phyloP scores from a whole-genome alignment of 2,888 invertebrate species.

The Scaptomyza polygonia region DNA sequence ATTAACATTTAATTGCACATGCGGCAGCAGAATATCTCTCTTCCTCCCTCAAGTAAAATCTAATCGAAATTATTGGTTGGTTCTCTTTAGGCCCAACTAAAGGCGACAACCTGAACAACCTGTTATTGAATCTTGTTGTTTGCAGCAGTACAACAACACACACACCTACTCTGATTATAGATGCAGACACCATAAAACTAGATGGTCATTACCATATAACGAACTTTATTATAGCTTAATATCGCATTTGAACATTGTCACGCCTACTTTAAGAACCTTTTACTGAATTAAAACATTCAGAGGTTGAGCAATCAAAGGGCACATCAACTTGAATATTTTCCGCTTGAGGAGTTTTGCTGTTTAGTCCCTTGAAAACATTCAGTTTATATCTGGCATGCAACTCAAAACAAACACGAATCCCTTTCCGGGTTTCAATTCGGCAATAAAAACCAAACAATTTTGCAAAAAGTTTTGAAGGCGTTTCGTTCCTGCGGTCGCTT shows the following conservation, averaged over 20 bases:
- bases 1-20: constrained; percentile 76
- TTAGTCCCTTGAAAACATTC: constrained; percentile 34
- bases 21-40: constrained; percentile 41
- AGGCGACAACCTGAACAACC: neutral
- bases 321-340: constrained; percentile 49
- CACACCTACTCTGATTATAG: neutral
- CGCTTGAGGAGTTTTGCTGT: constrained; percentile 34
- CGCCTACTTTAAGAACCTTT: constrained; percentile 15
- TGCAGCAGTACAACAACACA: constrained; percentile 19
- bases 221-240: neutral
- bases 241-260: neutral
- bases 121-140: constrained; percentile 29
- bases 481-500: constrained; percentile 54
- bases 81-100: constrained; percentile 37
- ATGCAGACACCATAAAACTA: constrained; percentile 8
- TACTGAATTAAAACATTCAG: constrained; percentile 42
- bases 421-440: constrained; percentile 44
- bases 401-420: constrained; percentile 42
- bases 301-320: constrained; percentile 44
- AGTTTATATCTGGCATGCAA: constrained; percentile 26
- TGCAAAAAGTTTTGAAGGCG: constrained; percentile 56
- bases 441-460: constrained; percentile 52
- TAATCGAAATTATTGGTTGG: constrained; percentile 66
- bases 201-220: neutral
- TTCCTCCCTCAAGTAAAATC: constrained; percentile 30